Evolutionary conservation across 1,140 invertebrate genomes (phyloP), one percentile per base, ranked within the genome.

Genomic region (Drosophila lacertosa): DNA sequence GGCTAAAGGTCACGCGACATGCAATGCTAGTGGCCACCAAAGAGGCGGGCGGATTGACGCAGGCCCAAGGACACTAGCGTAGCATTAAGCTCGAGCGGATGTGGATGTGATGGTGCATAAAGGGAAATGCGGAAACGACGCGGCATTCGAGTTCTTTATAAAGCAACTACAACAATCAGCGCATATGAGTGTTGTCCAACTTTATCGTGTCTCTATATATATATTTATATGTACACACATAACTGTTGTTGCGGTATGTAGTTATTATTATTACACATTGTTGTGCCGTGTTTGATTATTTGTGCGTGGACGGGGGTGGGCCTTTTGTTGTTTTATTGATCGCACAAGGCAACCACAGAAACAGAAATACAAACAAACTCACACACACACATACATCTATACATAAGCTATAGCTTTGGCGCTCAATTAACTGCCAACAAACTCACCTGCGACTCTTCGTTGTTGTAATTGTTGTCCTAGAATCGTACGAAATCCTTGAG

Each of bases 1-100:
- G 65, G 70, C 62, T 57, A 67, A 81, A 88, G 77, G 81, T 86
- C 81, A 86, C 81, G 81, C 81, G 50, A 84, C 59, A 44, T 68
- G 72, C 75, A 75, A 69, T 84, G 67, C 44, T 55, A 60, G 24
- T 37, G 53, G 53, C 29, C 44, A 5, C 42, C n/a, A 40, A 3
- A 10, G 5, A 65, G 47, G 32, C n/a, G 37, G 60, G 51, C 45
- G 39, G 35, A 40, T 15, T 67, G 57, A 45, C 45, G 39, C 58
- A 40, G 51, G 18, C 16, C 58, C 64, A 86, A 86, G 81, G 81
- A 88, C 82, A 83, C 3, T 55, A 63, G 50, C 10, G 35, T 32
- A 51, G 50, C 55, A 40, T 53, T 59, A 24, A 18, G 45, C 9
- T 44, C 10, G 33, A 39, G 45, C 62, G 68, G 68, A 67, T 67